Evolutionary conservation across 2,888 invertebrate species (phyloP).

Genomic region (Stenodera caucasica): DNA sequence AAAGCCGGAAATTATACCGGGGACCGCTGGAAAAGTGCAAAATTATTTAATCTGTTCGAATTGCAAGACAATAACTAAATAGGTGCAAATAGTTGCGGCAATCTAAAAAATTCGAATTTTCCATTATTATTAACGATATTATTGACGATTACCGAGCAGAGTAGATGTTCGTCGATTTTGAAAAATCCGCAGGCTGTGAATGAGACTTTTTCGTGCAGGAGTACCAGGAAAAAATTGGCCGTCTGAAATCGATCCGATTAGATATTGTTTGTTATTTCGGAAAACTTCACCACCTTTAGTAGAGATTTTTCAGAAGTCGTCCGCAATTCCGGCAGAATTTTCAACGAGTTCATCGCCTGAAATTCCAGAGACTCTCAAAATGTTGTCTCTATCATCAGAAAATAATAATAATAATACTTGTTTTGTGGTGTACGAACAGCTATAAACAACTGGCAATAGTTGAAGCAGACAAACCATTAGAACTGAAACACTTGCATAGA

Average conservation of each 20-base stretch:
- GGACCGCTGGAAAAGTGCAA: neutral
- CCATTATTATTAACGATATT: neutral
- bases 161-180: neutral
- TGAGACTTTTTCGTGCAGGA: neutral
- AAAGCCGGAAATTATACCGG: neutral
- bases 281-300: neutral
- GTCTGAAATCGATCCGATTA: neutral
- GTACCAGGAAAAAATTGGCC: neutral
- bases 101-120: neutral
- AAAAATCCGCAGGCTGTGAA: neutral
- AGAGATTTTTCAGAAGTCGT: neutral
- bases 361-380: neutral
- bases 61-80: neutral
- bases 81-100: neutral
- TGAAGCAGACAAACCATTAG: neutral
- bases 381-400: neutral
- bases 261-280: neutral
- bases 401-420: neutral
- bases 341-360: neutral
- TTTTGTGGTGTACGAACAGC: neutral
- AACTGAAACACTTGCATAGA: neutral
- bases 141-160: neutral
- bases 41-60: slow-evolving; percentile 3
- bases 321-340: neutral
- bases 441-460: neutral